These are phyloP conservation scores for Grammomys dolichurus DNA, from an alignment of 2,113 vertebrate genomes.

Conservation along the genomic window DNA sequence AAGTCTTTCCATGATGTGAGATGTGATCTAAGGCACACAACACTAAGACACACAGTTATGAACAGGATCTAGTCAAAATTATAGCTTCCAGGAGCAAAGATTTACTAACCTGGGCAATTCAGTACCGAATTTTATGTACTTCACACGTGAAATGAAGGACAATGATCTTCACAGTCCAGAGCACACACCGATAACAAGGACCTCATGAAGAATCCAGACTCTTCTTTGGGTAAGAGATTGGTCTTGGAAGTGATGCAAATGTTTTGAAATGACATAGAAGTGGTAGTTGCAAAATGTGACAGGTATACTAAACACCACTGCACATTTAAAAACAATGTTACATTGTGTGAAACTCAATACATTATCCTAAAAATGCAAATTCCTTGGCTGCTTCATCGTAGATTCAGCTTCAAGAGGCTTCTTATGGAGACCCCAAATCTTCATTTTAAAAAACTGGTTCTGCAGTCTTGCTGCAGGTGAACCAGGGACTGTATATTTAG, in stretches of 20 bases:
- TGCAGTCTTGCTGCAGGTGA: neutral
- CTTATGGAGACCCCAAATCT: neutral
- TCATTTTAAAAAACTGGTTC: neutral
- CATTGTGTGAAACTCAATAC: neutral
- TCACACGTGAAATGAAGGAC: neutral
- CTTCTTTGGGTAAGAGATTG: neutral
- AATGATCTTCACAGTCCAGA: neutral
- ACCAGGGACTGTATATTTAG: neutral
- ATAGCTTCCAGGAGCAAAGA: conserved; percentile 82
- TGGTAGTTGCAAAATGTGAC: neutral
- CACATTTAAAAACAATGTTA: neutral
- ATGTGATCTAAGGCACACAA: neutral
- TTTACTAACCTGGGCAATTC: conserved; percentile 81
- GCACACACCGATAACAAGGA: neutral
- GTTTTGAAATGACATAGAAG: neutral
- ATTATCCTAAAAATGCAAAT: neutral
- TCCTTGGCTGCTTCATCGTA: neutral
- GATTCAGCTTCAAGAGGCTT: conserved; percentile 15
- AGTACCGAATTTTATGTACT: conserved; percentile 79
- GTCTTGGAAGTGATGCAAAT: neutral
- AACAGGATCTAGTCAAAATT: conserved; percentile 77
- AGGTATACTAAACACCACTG: neutral
- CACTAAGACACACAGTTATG: neutral
- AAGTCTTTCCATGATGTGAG: neutral
- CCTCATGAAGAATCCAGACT: neutral